Base-by-base conservation (phyloP, 2,797 vertebrate genomes). In the Propithecus deckenii region DNA sequence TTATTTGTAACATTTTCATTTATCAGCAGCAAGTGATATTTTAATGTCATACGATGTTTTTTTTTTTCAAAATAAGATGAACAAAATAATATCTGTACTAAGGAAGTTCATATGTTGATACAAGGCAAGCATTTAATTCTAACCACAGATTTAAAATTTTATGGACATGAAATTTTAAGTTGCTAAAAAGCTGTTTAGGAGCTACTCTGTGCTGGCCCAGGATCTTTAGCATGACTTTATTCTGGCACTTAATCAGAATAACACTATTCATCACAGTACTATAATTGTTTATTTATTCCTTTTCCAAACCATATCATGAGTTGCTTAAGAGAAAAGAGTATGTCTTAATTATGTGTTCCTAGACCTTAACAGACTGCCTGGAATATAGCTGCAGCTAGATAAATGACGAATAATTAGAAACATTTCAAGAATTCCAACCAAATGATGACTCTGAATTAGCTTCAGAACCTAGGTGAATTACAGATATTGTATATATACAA, bases 391-490 rank as follows among this genome's bases (percentile, higher is more conserved):
- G 61, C 59, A 86, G 50, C 52, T 92, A 81, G 38, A 86, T 81
- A 89, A 90, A 89, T 38, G 59, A 74, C 41, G 48, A 94, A 85
- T 61, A 95, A 89, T 81, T 91, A 30, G 86, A 93, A 85, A 94
- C 13, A 89, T 86, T 76, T 94, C 74, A 93, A 91, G 72, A 85
- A 83, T 41, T 86, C 25, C 57, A 79, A 81, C 38, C 41, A 95
- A 89, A 79, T 61, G 28, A 85, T 93, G 14, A 86, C 38, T 55
- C 52, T 52, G 52, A 89, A 72, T 48, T 92, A 18, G 20, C 59
- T 76, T 96, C 65, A 83, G 67, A 92, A 63, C 14, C 28, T 52
- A 63, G 32, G 12, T 11, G 8, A 69, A 38, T 69, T 79, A 89
- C 2, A 71, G 57, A 20, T 85, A 91, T 4, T 85, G 46, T 15